A percentile compares a stretch with the other conserved stretches of the same genome.
Evolutionary conservation across 2,797 vertebrate species (phyloP).

Genomic region (Falco peregrinus): DNA sequence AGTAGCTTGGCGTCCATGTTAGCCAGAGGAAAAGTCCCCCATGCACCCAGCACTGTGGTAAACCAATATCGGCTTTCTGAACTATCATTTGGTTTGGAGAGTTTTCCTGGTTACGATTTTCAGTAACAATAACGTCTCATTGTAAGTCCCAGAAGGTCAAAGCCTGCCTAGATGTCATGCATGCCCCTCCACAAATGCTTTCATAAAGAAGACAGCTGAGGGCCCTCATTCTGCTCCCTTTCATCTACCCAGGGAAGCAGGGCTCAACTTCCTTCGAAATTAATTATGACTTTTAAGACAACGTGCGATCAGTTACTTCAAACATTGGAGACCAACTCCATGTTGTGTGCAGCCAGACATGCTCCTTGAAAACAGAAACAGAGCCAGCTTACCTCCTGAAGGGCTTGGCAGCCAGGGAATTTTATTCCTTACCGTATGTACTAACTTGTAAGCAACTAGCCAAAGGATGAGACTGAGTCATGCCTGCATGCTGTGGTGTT

Average conservation of each 20-base stretch:
- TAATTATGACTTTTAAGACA: not conserved
- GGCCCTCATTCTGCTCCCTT: not conserved
- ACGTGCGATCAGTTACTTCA: not conserved
- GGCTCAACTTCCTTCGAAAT: not conserved
- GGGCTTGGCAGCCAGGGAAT: not conserved
- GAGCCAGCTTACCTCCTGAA: not conserved
- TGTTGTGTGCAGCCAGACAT: rapidly evolving
- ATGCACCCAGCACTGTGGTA: too few relatives aligned
- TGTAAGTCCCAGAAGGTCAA: not conserved
- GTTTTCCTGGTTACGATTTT: too few relatives aligned
- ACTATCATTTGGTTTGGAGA: too few relatives aligned
- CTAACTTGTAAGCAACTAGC: not conserved
- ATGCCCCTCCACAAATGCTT: not conserved
- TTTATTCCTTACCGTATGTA: not conserved
- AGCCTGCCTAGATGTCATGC: not conserved
- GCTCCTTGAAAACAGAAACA: not conserved
- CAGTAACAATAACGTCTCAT: not conserved
- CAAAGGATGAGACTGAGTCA: not conserved
- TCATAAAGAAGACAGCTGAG: not conserved
- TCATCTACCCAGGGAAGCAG: not conserved
- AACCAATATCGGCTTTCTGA: too few relatives aligned
- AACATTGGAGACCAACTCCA: not conserved
- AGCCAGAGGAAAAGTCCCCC: too few relatives aligned
- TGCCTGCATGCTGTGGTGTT: not conserved
- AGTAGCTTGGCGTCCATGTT: too few relatives aligned